Conservation (phyloP, 1,140 invertebrate species). For the Pantala flavescens region DNA sequence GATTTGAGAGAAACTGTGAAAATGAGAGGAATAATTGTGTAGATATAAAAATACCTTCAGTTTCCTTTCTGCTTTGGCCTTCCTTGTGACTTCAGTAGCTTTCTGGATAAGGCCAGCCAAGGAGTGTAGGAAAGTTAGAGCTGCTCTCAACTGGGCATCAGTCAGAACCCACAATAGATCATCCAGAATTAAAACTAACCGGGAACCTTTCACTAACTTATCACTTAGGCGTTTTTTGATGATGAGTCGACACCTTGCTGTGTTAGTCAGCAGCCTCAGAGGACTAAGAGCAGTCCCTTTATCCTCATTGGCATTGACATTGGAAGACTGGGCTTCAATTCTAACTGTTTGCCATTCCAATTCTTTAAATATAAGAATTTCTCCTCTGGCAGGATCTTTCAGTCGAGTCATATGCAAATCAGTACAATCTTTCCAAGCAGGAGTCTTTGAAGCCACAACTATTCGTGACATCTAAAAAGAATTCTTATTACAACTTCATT, state of each 20-base stretch:
- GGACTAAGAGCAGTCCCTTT: slow-evolving; percentile 75
- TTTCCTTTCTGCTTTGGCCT: slow-evolving; percentile 81
- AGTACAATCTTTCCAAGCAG: slow-evolving; percentile 64
- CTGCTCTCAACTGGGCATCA: slow-evolving; percentile 91
- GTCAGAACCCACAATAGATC: slow-evolving; percentile 97
- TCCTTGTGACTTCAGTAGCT: slow-evolving; percentile 69
- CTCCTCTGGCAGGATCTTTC: slow-evolving; percentile 75
- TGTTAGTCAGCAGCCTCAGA: slow-evolving; percentile 84
- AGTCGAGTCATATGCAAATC: slow-evolving; percentile 81
- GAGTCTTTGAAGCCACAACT: slow-evolving; percentile 82
- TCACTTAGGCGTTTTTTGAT: slow-evolving; percentile 89
- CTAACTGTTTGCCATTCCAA: slow-evolving; percentile 92
- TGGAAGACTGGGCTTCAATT: slow-evolving; percentile 80
- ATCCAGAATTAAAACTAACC: slow-evolving; percentile 85
- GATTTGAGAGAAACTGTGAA: too few species aligned
- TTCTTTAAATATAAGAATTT: slow-evolving; percentile 95
- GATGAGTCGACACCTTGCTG: slow-evolving; percentile 87
- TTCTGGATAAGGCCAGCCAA: slow-evolving; percentile 73
- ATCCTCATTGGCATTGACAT: not conserved
- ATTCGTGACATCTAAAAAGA: slow-evolving; percentile 73
- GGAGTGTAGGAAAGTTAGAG: slow-evolving; percentile 86
- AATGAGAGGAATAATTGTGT: too few species aligned
- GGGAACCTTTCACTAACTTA: slow-evolving; percentile 56
- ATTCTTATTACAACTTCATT: not conserved
- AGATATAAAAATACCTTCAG: slow-evolving; percentile 51